Evolutionary conservation across 1,140 invertebrate genomes (phyloP).

Genomic region (Meloidogyne chitwoodi): DNA sequence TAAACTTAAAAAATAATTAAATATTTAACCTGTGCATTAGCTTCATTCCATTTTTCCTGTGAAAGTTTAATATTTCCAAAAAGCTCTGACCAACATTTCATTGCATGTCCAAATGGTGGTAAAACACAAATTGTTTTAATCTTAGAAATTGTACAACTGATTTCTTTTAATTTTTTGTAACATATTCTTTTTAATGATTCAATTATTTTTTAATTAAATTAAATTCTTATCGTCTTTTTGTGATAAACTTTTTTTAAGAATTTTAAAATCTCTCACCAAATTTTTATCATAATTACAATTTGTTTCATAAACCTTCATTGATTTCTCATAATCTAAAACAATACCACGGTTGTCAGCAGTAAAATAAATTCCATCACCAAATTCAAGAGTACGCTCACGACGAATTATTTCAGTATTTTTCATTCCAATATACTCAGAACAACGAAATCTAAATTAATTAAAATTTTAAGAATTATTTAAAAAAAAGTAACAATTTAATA

Average conservation of each 20-base stretch:
- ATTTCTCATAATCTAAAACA: constrained; percentile 22
- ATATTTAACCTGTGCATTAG: background rate
- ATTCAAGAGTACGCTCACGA: constrained; percentile 18
- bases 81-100: background rate
- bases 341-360: constrained; percentile 6
- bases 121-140: constrained; percentile 20
- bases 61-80: constrained; percentile 9
- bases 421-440: background rate
- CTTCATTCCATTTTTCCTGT: constrained; percentile 1
- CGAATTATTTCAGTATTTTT: constrained; percentile 23
- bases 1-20: background rate
- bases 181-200: too few relatives aligned
- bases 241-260: too few relatives aligned
- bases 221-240: too few relatives aligned
- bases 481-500: constrained; percentile 1
- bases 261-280: constrained; percentile 5
- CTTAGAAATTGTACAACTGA: background rate
- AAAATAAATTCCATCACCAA: constrained; percentile 23
- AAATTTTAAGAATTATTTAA: background rate
- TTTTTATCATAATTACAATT: constrained; percentile 21
- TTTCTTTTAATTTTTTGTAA: background rate
- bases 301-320: constrained; percentile 15
- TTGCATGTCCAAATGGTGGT: background rate
- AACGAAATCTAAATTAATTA: background rate
- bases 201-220: too few relatives aligned